Evolutionary conservation across 2,888 invertebrate species (phyloP), one percentile per base, ranked within the genome.

Genomic region (Disparrhopalites patrizii): DNA sequence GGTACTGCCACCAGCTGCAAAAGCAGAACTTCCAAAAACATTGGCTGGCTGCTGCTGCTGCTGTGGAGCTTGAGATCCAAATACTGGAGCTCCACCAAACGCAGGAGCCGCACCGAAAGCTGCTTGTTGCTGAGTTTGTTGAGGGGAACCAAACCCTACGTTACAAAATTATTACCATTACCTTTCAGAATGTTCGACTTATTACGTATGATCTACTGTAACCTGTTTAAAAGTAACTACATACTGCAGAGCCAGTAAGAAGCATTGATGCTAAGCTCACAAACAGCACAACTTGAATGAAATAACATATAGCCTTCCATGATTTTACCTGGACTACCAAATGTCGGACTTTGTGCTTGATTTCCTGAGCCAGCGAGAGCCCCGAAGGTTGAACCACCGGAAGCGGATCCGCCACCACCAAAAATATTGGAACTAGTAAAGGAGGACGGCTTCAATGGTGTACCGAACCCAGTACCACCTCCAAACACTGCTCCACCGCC

Each of bases 401-500:
- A 3, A 7, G 38, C 31, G 4, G 47, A 23, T 7, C 52, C 25
- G 7, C 18, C 31, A n/a, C 62, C 52, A 23, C 62, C 62, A n/a
- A 51, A 51, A 25, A 62, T 51, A 36, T 30, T 62, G 25, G 62
- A 62, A 33, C 36, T n/a, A 36, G 33, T 10, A 27, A 28, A 51
- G 3, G 28, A 28, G 4, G 36, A 5, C 27, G 51, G 27, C 15
- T 31, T 25, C 1, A 36, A 52, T 25, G 38, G 2, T 36, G 40
- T 13, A 4, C 61, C 61, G 30, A 62, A 62, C 7, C 52, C 52
- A 25, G 62, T 51, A 15, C 36, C 38, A 8, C 62, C 62, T 3
- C 62, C 62, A 25, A 62, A 62, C 8, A 62, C 62, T 25, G 62
- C 51, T n/a, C 33, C 51, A 5, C 51, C 50, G 7, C 62, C 62